Evolutionary conservation across 2,113 vertebrate species (phyloP).

Genomic region (Balaeniceps rex): DNA sequence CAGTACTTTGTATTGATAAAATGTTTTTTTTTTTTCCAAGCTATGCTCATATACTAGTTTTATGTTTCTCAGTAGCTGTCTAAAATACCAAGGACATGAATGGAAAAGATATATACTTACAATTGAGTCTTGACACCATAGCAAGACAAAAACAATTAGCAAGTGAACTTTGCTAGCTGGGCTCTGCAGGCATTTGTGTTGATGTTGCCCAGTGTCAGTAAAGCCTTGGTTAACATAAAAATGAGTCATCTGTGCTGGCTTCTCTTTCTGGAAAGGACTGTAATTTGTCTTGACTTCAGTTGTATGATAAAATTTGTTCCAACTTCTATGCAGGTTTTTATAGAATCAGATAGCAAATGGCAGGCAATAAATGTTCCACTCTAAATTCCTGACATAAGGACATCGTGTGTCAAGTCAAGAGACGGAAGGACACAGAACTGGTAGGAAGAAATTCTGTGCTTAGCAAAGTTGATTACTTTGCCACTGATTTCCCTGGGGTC

Average conservation of each 20-base stretch:
- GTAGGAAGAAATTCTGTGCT: not conserved
- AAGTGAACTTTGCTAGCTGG: not conserved
- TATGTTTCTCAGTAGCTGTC: not conserved
- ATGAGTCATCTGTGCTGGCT: not conserved
- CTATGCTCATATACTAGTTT: not conserved
- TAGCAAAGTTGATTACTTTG: not conserved
- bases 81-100: not conserved
- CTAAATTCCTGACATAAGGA: not conserved
- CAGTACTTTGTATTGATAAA: not conserved
- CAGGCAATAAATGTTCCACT: not conserved
- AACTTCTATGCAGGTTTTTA: not conserved
- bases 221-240: not conserved
- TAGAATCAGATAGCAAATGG: not conserved
- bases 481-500: not conserved
- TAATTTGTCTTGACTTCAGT: not conserved
- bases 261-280: not conserved
- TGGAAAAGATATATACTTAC: not conserved
- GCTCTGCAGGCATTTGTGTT: not conserved
- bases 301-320: not conserved
- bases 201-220: not conserved
- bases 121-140: not conserved
- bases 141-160: not conserved
- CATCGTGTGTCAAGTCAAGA: not conserved
- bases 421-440: not conserved
- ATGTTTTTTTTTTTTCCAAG: not conserved